Conservation (phyloP, 2,113 vertebrate genomes). For the Zootoca vivipara region DNA sequence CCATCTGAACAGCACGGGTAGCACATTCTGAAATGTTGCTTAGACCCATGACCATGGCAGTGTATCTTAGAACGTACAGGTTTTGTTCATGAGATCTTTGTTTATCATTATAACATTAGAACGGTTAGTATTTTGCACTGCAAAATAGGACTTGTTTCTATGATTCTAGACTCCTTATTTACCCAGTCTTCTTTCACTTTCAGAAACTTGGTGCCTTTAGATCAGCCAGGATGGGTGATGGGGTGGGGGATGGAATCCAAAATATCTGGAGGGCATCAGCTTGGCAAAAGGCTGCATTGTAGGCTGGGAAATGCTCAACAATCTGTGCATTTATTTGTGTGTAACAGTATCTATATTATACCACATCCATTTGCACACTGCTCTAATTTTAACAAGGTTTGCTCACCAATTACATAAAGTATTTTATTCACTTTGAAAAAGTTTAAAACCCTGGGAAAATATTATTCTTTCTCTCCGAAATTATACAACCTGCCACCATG, state of each 20-base stretch:
- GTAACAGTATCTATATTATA: slow-evolving; percentile 46
- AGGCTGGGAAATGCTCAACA: slow-evolving; percentile 55
- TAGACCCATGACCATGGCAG: neutral
- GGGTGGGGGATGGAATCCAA: too few relatives aligned
- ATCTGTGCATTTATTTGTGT: slow-evolving; percentile 53
- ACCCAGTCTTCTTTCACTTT: slow-evolving; percentile 13
- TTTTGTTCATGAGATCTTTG: slow-evolving; percentile 43
- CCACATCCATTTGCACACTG: slow-evolving; percentile 45
- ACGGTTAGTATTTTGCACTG: slow-evolving; percentile 46
- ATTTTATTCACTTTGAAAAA: slow-evolving; percentile 56
- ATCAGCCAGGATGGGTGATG: too few relatives aligned
- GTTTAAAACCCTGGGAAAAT: slow-evolving; percentile 62
- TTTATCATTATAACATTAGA: slow-evolving; percentile 54
- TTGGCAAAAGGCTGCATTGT: too few relatives aligned
- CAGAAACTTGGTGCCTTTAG: too few relatives aligned
- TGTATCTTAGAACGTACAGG: slow-evolving; percentile 20
- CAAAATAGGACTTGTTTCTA: neutral
- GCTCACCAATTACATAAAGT: slow-evolving; percentile 56
- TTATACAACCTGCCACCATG: slow-evolving; percentile 49
- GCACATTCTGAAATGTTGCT: slow-evolving; percentile 17
- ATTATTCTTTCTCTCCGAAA: slow-evolving; percentile 66
- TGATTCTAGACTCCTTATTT: slow-evolving; percentile 47
- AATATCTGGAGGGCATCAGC: too few relatives aligned
- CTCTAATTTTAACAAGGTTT: slow-evolving; percentile 56
- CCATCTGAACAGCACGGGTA: neutral